Evolutionary conservation across 1,140 invertebrate species (phyloP).

Genomic region (Rhyzopertha dominica): DNA sequence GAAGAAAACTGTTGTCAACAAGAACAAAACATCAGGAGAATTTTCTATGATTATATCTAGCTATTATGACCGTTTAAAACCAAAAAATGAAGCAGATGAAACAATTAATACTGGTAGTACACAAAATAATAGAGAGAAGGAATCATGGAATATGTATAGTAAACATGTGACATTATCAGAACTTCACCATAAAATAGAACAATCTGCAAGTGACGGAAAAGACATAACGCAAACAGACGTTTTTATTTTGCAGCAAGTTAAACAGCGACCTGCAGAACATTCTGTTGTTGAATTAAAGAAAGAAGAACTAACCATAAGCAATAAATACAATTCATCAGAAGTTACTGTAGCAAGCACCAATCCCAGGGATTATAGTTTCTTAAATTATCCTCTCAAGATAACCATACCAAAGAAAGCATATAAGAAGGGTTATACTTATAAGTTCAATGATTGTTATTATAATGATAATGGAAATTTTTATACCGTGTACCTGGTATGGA

Average conservation of each 20-base stretch:
- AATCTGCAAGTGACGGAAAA: slow-evolving; percentile 26
- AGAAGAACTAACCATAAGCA: slow-evolving; percentile 10
- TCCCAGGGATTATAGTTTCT: slow-evolving; percentile 27
- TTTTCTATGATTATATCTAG: slow-evolving; percentile 47
- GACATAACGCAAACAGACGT: too few relatives aligned
- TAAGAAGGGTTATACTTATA: slow-evolving; percentile 59
- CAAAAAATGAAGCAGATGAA: slow-evolving; percentile 18
- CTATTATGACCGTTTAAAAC: slow-evolving; percentile 40
- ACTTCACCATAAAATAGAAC: slow-evolving; percentile 32
- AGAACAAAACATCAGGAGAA: slow-evolving; percentile 26
- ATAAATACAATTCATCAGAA: background rate
- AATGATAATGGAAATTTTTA: slow-evolving; percentile 70
- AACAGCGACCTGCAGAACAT: slow-evolving; percentile 11
- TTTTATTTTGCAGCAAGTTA: too few relatives aligned
- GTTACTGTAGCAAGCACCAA: slow-evolving; percentile 1
- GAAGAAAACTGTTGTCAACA: slow-evolving; percentile 3
- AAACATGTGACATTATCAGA: slow-evolving; percentile 41
- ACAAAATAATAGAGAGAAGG: slow-evolving; percentile 41
- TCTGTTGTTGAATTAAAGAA: slow-evolving; percentile 12
- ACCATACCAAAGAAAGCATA: slow-evolving; percentile 58
- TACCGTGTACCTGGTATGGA: slow-evolving; percentile 65
- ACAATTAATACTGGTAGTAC: slow-evolving; percentile 18
- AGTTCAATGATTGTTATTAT: slow-evolving; percentile 70
- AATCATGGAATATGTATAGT: slow-evolving; percentile 29
- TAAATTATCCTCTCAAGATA: slow-evolving; percentile 55